Evolutionary conservation across 2,797 vertebrate genomes (phyloP).

Genomic region (Anableps anableps): DNA sequence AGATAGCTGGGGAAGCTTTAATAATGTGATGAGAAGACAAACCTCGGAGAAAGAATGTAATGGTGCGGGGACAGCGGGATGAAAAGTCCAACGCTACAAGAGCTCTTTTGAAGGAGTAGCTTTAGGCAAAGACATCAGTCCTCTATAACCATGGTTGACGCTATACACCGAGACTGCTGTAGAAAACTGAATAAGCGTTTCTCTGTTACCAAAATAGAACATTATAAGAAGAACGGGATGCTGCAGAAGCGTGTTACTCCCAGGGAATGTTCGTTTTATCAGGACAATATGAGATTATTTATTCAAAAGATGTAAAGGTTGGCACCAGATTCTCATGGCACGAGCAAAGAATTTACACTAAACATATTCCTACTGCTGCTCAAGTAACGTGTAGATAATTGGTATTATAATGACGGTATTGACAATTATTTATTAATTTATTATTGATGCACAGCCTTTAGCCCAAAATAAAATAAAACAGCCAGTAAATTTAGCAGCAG

Average conservation of each 20-base stretch:
- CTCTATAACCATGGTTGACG: conserved; percentile 10
- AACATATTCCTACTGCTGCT: neutral
- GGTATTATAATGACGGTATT: neutral
- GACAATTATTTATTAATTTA: neutral
- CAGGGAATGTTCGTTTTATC: conserved; percentile 6
- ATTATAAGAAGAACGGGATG: conserved; percentile 16
- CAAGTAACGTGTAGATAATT: neutral
- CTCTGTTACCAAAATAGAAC: conserved; percentile 22
- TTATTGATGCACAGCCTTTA: neutral
- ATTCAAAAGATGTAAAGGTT: neutral
- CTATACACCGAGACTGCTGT: conserved; percentile 7
- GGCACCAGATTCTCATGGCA: neutral
- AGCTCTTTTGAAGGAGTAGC: conserved; percentile 33
- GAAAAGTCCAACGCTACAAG: conserved; percentile 21
- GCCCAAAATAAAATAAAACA: neutral
- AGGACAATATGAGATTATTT: neutral
- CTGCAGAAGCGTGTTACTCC: conserved; percentile 39
- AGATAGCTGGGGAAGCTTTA: conserved; percentile 29
- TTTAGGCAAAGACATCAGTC: conserved; percentile 29
- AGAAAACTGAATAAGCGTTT: conserved; percentile 34
- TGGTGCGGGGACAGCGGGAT: neutral
- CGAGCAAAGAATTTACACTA: neutral
- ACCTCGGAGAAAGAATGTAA: conserved; percentile 10
- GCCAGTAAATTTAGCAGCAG: neutral
- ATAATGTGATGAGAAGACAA: conserved; percentile 15